Evolutionary conservation across 53 echinoderm and acorn worm genomes (phyloP).

Genomic region (Luidia sarsii): DNA sequence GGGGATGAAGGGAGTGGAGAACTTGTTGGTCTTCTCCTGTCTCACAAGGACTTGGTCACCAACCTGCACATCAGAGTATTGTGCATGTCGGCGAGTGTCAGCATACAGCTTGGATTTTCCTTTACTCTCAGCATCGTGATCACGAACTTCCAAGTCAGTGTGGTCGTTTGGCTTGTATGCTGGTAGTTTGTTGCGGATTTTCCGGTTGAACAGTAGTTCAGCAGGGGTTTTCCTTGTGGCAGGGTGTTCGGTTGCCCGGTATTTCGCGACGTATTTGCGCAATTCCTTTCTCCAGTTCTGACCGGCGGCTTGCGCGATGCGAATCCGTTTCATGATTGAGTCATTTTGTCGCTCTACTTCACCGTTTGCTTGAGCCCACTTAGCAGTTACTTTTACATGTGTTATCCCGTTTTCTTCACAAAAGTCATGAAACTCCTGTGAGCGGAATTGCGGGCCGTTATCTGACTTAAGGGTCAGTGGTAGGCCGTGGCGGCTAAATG

Average conservation of each 20-base stretch:
- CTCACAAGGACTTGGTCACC: constrained; percentile 53
- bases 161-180: not conserved
- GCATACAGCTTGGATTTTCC: constrained; percentile 49
- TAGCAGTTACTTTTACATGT: not conserved
- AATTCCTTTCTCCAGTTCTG: constrained; percentile 27
- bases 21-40: constrained; percentile 42
- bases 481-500: constrained; percentile 49
- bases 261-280: constrained; percentile 15
- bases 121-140: constrained; percentile 49
- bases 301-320: not conserved
- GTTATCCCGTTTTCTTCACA: not conserved
- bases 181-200: constrained; percentile 52
- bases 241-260: constrained; percentile 37
- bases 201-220: constrained; percentile 57
- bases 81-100: constrained; percentile 29
- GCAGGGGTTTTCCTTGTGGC: constrained; percentile 58
- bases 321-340: not conserved
- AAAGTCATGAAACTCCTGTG: not conserved
- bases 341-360: not conserved
- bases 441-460: constrained; percentile 6
- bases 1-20: constrained; percentile 40
- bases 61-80: constrained; percentile 5
- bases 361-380: constrained; percentile 4
- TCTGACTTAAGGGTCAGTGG: constrained; percentile 45
- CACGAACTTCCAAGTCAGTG: constrained; percentile 11